Conservation (phyloP, 1,140 invertebrate species). For the Cyrtorhinus lividipennis region DNA sequence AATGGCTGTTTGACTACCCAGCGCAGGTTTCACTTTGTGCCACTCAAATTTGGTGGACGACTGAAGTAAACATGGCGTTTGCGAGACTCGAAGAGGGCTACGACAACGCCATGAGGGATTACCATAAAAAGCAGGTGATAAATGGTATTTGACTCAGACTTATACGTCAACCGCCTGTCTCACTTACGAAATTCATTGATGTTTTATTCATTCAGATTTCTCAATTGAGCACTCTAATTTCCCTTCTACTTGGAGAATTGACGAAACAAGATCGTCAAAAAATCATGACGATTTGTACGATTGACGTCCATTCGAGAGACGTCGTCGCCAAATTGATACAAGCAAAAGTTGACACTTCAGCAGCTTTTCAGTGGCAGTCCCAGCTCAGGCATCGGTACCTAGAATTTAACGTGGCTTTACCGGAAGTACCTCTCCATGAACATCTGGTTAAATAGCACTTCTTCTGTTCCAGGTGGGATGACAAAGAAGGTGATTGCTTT, state of each 20-base stretch:
- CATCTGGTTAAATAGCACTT: too few relatives aligned
- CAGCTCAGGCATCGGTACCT: constrained; percentile 64
- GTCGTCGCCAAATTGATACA: constrained; percentile 85
- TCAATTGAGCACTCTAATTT: constrained; percentile 82
- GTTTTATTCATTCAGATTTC: constrained; percentile 49
- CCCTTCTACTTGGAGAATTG: constrained; percentile 73
- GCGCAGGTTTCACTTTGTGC: constrained; percentile 86
- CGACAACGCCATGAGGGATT: constrained; percentile 91
- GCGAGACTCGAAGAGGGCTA: constrained; percentile 81
- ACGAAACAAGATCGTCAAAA: constrained; percentile 84
- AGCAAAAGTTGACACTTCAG: constrained; percentile 75
- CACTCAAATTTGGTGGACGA: constrained; percentile 96
- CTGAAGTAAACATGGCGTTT: constrained; percentile 84
- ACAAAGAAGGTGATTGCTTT: constrained; percentile 77
- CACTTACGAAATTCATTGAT: too few relatives aligned
- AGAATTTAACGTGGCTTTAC: too few relatives aligned
- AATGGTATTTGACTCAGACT: too few relatives aligned
- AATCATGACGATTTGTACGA: constrained; percentile 97
- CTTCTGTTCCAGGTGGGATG: constrained; percentile 55
- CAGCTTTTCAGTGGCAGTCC: constrained; percentile 92
- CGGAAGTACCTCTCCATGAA: too few relatives aligned
- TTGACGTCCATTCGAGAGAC: constrained; percentile 89
- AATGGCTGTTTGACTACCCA: constrained; percentile 91
- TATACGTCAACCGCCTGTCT: too few relatives aligned
- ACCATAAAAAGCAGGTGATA: constrained; percentile 88